Conservation (phyloP, 2,888 invertebrate genomes). For the Tanytarsus gracilentus region DNA sequence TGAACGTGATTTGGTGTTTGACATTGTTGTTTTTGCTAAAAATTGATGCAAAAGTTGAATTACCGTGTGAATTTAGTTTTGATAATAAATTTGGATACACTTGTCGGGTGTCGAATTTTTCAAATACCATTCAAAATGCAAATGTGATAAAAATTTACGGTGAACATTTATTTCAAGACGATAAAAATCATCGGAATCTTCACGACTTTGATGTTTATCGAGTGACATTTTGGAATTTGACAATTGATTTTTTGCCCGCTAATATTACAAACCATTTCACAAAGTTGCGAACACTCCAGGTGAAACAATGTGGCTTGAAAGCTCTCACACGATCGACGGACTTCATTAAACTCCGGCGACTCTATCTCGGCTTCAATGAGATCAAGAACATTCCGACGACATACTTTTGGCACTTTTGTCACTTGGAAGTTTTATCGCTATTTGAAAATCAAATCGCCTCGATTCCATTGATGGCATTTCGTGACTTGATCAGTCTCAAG, state of each 20-base stretch:
- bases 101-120: background rate
- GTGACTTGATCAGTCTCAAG: slow-evolving; percentile 17
- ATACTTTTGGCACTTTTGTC: slow-evolving; percentile 25
- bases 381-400: slow-evolving; percentile 3
- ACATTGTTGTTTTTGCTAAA: background rate
- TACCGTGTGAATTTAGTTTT: slow-evolving; percentile 16
- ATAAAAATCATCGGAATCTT: background rate
- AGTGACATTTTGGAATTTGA: background rate
- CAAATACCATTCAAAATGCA: background rate
- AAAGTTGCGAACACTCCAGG: slow-evolving; percentile 2
- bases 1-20: background rate
- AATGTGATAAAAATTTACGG: background rate
- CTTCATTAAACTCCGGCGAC: background rate
- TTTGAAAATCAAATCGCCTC: background rate
- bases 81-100: slow-evolving; percentile 1
- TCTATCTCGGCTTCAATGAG: slow-evolving; percentile 19
- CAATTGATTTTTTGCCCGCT: background rate
- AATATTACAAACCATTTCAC: background rate
- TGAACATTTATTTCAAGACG: background rate
- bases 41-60: background rate
- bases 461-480: slow-evolving; percentile 9
- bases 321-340: background rate
- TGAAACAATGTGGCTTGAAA: slow-evolving; percentile 11
- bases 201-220: background rate
- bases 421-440: slow-evolving; percentile 14